Conservation (phyloP, 2,113 vertebrate genomes). For the Rhynchomys soricoides region DNA sequence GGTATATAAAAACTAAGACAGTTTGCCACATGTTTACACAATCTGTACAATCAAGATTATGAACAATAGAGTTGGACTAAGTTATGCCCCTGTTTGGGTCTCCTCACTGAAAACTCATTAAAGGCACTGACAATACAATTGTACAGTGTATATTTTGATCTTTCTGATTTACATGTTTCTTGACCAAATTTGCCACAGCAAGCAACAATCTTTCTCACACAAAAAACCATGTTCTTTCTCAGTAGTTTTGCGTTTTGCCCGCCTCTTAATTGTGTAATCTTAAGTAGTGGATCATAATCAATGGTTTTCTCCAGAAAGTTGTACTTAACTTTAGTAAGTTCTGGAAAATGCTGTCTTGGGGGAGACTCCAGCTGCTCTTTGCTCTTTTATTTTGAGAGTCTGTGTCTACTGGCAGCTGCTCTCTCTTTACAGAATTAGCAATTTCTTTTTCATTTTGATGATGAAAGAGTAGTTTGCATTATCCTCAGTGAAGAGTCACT, state of each 20-base stretch:
- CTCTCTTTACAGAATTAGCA: conserved; percentile 60
- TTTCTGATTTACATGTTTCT: conserved; percentile 8
- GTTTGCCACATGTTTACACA: too few species aligned
- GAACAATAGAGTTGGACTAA: neutral
- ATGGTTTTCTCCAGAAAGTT: conserved; percentile 60
- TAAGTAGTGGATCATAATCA: conserved; percentile 56
- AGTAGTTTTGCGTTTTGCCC: neutral
- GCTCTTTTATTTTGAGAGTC: conserved; percentile 55
- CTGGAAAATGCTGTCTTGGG: conserved; percentile 56
- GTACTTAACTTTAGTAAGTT: conserved; percentile 51
- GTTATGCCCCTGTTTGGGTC: neutral
- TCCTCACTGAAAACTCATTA: neutral
- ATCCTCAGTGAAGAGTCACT: neutral
- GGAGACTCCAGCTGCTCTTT: conserved; percentile 56
- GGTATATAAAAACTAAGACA: neutral
- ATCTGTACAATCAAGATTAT: neutral
- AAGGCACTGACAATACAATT: neutral
- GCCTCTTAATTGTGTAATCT: neutral
- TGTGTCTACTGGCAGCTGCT: conserved; percentile 37
- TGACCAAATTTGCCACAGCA: neutral
- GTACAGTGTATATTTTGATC: neutral
- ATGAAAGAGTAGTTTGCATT: conserved; percentile 31
- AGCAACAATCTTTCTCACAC: neutral
- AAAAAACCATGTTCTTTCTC: conserved; percentile 47
- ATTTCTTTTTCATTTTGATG: conserved; percentile 55